Percentiles rank a stretch among this genome's conserved stretches.
These are phyloP conservation scores for Ganaspis brasiliensis DNA, from an alignment of 2,888 invertebrate genomes.

Conservation along the genomic window DNA sequence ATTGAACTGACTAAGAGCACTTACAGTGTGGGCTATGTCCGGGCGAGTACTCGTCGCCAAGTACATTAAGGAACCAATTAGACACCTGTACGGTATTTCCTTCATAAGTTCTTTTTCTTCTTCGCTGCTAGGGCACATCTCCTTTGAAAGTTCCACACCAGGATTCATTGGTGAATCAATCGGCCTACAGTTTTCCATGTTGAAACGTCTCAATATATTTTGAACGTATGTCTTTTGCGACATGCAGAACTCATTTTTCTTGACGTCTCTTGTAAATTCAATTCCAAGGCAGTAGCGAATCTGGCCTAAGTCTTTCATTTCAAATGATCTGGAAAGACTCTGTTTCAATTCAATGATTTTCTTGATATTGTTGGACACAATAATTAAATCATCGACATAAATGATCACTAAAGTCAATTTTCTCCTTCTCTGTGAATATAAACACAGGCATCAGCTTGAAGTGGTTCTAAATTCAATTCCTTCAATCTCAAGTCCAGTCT, in stretches of 20 bases:
- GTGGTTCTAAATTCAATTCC: conserved; percentile 53
- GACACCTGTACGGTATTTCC: conserved; percentile 48
- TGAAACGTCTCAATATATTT: conserved; percentile 64
- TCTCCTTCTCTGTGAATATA: conserved; percentile 55
- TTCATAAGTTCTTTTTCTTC: conserved; percentile 44
- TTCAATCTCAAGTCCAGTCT: conserved; percentile 48
- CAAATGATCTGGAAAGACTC: conserved; percentile 55
- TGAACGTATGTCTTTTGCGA: conserved; percentile 63
- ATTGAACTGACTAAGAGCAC: conserved; percentile 57
- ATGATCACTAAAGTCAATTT: conserved; percentile 48
- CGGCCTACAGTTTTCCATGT: conserved; percentile 66
- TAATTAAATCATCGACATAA: conserved; percentile 67
- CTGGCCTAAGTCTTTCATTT: conserved; percentile 62
- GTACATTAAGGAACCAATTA: conserved; percentile 56
- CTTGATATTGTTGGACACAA: conserved; percentile 56
- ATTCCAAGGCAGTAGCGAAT: conserved; percentile 63
- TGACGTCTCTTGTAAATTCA: conserved; percentile 53
- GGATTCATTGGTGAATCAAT: conserved; percentile 62
- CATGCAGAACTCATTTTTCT: conserved; percentile 23
- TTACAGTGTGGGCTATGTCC: conserved; percentile 56
- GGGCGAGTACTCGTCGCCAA: conserved; percentile 55
- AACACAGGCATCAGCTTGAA: conserved; percentile 58
- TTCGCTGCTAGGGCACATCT: conserved; percentile 47
- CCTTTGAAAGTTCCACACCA: conserved; percentile 39
- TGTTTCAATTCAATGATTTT: conserved; percentile 52